A percentile compares a stretch with the other conserved stretches of the same genome.
Evolutionary conservation across 1,140 invertebrate genomes (phyloP).

Genomic region (Linepithema humile): DNA sequence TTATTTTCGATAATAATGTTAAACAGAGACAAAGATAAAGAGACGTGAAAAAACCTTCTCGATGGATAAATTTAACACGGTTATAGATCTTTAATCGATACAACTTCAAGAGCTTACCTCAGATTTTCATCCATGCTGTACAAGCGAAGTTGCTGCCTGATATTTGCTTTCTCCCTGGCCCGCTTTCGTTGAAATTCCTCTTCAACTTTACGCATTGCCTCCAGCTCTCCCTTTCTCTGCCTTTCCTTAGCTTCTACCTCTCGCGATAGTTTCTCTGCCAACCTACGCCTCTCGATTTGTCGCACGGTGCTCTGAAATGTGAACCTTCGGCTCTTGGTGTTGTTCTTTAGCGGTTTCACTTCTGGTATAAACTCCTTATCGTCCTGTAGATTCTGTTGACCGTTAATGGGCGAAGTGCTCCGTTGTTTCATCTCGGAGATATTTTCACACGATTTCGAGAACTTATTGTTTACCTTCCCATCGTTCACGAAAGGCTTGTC

Average conservation of each 20-base stretch:
- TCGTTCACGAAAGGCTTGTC: neutral
- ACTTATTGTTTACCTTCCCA: constrained; percentile 41
- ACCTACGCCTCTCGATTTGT: constrained; percentile 89
- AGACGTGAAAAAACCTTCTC: too few relatives aligned
- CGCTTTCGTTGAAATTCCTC: constrained; percentile 91
- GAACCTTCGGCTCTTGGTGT: constrained; percentile 87
- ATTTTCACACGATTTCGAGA: constrained; percentile 83
- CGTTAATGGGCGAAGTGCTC: constrained; percentile 61
- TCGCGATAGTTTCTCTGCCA: constrained; percentile 90
- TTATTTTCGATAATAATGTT: too few relatives aligned
- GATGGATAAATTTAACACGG: neutral
- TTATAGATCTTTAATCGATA: too few relatives aligned
- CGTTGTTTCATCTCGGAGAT: constrained; percentile 77
- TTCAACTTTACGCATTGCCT: constrained; percentile 90
- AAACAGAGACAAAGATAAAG: too few relatives aligned
- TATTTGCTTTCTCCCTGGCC: constrained; percentile 90
- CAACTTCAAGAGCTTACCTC: constrained; percentile 69
- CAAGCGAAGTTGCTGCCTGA: constrained; percentile 89
- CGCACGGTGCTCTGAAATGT: constrained; percentile 93
- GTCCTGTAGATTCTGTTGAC: constrained; percentile 73
- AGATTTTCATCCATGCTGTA: constrained; percentile 85
- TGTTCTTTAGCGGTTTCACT: constrained; percentile 63
- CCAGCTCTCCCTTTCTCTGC: constrained; percentile 89
- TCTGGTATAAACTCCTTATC: constrained; percentile 67
- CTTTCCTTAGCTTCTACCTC: constrained; percentile 91